A percentile compares a stretch with the other conserved stretches of the same genome.
These are phyloP conservation scores for Apodemus sylvaticus DNA, from an alignment of 2,113 vertebrate genomes.

Conservation along the genomic window DNA sequence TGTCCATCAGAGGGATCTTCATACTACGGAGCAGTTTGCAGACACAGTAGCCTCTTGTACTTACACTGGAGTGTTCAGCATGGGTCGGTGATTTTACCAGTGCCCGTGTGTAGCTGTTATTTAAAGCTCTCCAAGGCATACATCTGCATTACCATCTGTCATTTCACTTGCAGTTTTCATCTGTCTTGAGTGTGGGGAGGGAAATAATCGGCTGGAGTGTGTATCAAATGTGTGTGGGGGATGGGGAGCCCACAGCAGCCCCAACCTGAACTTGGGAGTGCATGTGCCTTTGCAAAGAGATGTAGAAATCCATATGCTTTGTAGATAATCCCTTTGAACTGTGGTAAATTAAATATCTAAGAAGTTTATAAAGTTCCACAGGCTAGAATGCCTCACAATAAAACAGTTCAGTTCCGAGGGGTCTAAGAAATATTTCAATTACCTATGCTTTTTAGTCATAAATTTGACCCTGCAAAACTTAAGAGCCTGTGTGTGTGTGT, in stretches of 20 bases:
- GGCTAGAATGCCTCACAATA: not conserved
- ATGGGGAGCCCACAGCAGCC: not conserved
- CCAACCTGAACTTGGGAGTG: conserved; percentile 37
- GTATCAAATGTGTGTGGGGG: not conserved
- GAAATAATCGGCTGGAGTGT: conserved; percentile 47
- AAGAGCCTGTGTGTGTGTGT: not conserved
- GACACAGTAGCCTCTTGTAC: conserved; percentile 29
- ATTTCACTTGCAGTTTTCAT: conserved; percentile 73
- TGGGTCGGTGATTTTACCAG: conserved; percentile 57
- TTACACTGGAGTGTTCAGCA: conserved; percentile 35
- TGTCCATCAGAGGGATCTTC: not conserved
- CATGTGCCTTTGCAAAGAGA: not conserved
- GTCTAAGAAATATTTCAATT: not conserved
- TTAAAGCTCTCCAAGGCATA: conserved; percentile 74
- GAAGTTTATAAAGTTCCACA: conserved; percentile 13
- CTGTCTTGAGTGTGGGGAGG: conserved; percentile 51
- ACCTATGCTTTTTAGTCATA: not conserved
- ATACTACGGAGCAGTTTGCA: conserved; percentile 15
- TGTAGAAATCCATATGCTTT: not conserved
- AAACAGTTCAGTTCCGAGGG: not conserved
- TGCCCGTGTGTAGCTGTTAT: conserved; percentile 44
- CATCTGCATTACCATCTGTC: conserved; percentile 81
- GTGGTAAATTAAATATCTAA: conserved; percentile 1
- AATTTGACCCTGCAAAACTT: not conserved
- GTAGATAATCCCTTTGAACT: conserved; percentile 37